Evolutionary conservation across 1,140 invertebrate genomes (phyloP).

Genomic region (Drosophila dunni): DNA sequence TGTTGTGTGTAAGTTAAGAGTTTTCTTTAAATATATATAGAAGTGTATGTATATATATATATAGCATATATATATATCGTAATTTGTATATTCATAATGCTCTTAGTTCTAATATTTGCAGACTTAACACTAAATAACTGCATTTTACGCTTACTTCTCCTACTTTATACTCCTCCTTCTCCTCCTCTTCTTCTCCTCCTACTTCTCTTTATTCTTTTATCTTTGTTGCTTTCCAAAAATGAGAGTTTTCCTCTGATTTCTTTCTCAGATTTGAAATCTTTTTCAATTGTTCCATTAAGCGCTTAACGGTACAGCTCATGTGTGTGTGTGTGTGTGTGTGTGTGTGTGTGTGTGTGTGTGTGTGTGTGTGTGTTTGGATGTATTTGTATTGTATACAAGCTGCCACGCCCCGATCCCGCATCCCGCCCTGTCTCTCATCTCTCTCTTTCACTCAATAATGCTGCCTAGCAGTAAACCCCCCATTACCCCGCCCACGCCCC

Average conservation of each 20-base stretch:
- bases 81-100: constrained; percentile 56
- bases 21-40: constrained; percentile 29
- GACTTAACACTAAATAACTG: constrained; percentile 82
- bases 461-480: constrained; percentile 56
- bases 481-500: not conserved
- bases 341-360: constrained; percentile 6
- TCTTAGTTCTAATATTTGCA: constrained; percentile 76
- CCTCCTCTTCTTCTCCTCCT: not conserved
- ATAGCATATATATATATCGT: constrained; percentile 47
- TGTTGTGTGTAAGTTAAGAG: constrained; percentile 32
- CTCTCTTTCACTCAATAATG: constrained; percentile 39
- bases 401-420: constrained; percentile 11
- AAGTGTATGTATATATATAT: constrained; percentile 22
- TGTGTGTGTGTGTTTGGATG: constrained; percentile 2
- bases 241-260: not conserved
- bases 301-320: not conserved
- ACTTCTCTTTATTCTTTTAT: not conserved
- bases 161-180: constrained; percentile 17
- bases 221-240: constrained; percentile 19
- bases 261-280: constrained; percentile 25
- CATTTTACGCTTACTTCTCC: constrained; percentile 69
- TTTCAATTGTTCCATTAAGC: constrained; percentile 2
- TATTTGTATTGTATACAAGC: constrained; percentile 26
- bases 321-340: constrained; percentile 5
- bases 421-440: not conserved